Evolutionary conservation across 2,888 invertebrate genomes (phyloP), one percentile per base, ranked within the genome.

Genomic region (Trimorus sp.): DNA sequence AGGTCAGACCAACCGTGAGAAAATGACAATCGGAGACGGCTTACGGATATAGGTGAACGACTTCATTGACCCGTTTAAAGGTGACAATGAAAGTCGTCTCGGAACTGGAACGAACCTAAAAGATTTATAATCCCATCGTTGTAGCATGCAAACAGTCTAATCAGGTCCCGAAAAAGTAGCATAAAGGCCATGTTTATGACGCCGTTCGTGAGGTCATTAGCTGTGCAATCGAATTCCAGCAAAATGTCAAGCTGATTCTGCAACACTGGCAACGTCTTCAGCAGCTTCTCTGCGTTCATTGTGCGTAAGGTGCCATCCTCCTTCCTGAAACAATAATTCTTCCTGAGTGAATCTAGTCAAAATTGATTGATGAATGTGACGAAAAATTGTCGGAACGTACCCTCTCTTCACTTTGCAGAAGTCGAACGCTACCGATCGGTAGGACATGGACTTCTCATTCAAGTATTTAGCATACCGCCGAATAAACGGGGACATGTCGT

Each of bases 371-470:
- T 3, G 26, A 26, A 26, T 4, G 26, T 3, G 4, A 26, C 26
- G 1, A 26, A n/a, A 26, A 26, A 26, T 26, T 26, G 26, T 11
- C 8, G 45, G 8, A 16, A 40, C 94, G 94, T 93, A 98, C 97
- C 99, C 99, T 91, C 99, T 94, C 93, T 99, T 99, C 70, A 99
- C 98, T 95, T 99, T 99, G 94, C 99, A 99, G 94, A 99, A 99
- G 93, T 99, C 99, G 92, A 99, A 99, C 86, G 99, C 99, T 90
- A 99, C 99, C 78, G 97, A 96, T 92, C 99, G 95, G 94, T 99
- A 99, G 11, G 99, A 98, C 87, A 98, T 94, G 66, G 99, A 98
- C 93, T 99, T 99, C 93, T 99, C 99, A 92, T 99, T 99, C 92
- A 99, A 94, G 94, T 99, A 99, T 93, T 98, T 98, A 91, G 99